phyloP scores from a whole-genome alignment of 2,888 invertebrate genomes.

The Oegoconia quadripuncta region DNA sequence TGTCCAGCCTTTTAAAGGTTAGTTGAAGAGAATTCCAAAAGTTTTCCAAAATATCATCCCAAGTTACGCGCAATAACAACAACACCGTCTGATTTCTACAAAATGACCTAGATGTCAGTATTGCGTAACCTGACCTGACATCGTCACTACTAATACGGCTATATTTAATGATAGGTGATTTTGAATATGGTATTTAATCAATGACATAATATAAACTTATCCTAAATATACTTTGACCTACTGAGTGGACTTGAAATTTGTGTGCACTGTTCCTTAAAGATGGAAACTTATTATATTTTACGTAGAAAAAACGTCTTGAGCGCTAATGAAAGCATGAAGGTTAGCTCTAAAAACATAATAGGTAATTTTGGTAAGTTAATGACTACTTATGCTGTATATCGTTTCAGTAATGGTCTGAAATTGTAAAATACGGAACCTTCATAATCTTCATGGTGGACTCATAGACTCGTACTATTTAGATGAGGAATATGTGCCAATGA shows the following conservation, averaged over 20 bases:
- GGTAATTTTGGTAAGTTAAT: neutral
- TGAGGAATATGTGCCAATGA: too few relatives aligned
- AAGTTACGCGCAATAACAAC: too few relatives aligned
- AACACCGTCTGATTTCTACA: too few relatives aligned
- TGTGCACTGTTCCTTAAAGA: neutral
- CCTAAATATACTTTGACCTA: neutral
- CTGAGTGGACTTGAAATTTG: neutral
- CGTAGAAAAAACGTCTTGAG: neutral
- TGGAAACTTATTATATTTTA: neutral
- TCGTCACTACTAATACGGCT: neutral
- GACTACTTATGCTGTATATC: too few relatives aligned
- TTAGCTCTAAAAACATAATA: neutral
- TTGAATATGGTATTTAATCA: neutral
- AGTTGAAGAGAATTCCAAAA: too few relatives aligned
- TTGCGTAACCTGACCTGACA: neutral
- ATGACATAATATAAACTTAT: neutral
- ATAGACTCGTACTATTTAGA: too few relatives aligned
- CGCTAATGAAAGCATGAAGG: neutral
- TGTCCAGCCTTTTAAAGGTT: too few relatives aligned
- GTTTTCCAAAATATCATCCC: too few relatives aligned
- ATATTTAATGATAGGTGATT: conserved; percentile 2
- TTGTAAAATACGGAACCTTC: too few relatives aligned
- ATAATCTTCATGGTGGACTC: too few relatives aligned
- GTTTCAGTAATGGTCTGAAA: too few relatives aligned
- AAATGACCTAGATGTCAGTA: neutral